Base-by-base conservation (phyloP, 2,888 invertebrate species). In the Unio delphinus region DNA sequence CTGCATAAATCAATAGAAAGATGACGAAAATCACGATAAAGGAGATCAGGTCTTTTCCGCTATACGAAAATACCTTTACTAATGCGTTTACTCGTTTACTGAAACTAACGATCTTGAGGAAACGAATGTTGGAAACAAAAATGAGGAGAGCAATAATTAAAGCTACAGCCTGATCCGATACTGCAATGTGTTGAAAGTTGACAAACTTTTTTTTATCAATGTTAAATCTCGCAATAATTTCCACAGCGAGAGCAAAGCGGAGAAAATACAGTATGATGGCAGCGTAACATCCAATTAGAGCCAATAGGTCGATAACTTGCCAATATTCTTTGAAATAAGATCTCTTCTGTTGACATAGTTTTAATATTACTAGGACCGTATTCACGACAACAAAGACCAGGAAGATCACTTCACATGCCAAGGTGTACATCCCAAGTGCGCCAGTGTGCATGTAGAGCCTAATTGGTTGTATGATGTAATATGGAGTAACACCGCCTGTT, bases 401-500 rank as follows among this genome's bases (percentile, higher is more conserved):
- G 62, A 80, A 83, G 1, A 79, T 58, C 30, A 80, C 63, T 55
- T 82, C 80, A 65, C 81, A 83, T 1, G 76, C 71, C 7, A 83
- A 59, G 0, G 79, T 76, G 65, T 81, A 82, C 11, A 73, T 61
- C 4, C 81, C 83, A 11, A 76, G 58, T 7, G 75, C 54, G 8
- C 81, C 82, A 18, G 70, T 64, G 56, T 82, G 81, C 26, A 76
- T 77, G 65, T 80, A 80, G 15, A 83, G 71, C 55, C 79, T 67
- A 61, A 86, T 74, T 1, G 83, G 79, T 45, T 75, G 74, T 3
- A 85, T 81, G n/a, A 74, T 69, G 28, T 78, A 77, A 65, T 72
- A 80, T 4, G 80, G 76, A 17, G 83, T 72, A 0, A 80, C 78
- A 3, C 86, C 86, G 8, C 87, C 87, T 11, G 80, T 82, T 57